A percentile compares a stretch with the other conserved stretches of the same genome.
Evolutionary conservation across 2,797 vertebrate species (phyloP).

Genomic region (Percopsis omiscomaycus): DNA sequence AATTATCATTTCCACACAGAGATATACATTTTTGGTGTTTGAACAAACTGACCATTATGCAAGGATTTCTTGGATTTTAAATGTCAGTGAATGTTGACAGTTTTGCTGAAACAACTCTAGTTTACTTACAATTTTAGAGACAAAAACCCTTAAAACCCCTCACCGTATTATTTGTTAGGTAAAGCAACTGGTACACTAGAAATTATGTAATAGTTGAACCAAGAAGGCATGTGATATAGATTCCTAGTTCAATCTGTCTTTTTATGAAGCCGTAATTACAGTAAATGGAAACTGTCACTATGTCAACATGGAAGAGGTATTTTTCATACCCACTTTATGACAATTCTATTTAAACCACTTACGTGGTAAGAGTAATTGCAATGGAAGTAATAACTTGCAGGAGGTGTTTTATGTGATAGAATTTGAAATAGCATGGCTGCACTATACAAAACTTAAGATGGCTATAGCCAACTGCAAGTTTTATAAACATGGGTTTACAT

Average conservation of each 20-base stretch:
- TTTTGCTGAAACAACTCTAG: constrained; percentile 15
- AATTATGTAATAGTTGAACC: constrained; percentile 7
- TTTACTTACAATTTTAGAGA: too few species aligned
- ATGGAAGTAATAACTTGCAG: too few species aligned
- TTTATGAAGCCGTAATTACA: constrained; percentile 56
- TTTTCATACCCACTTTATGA: constrained; percentile 8
- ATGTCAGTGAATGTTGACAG: constrained; percentile 36
- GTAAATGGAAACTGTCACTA: constrained; percentile 53
- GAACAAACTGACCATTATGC: constrained; percentile 2
- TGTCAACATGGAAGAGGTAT: constrained; percentile 40
- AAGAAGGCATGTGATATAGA: constrained; percentile 36
- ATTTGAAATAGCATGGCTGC: too few species aligned
- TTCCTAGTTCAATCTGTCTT: constrained; percentile 53
- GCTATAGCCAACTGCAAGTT: too few species aligned
- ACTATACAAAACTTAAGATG: too few species aligned
- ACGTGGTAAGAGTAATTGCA: too few species aligned
- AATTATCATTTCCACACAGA: too few species aligned
- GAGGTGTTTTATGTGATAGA: too few species aligned
- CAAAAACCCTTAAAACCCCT: too few species aligned
- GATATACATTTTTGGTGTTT: not conserved
- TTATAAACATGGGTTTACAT: too few species aligned
- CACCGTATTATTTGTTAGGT: too few species aligned
- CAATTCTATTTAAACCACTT: constrained; percentile 7
- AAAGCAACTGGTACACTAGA: too few species aligned
- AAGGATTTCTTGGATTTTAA: constrained; percentile 14